These are phyloP conservation scores for Sinopyrophorus schimmeli DNA, from an alignment of 2,888 invertebrate genomes.

Conservation along the genomic window DNA sequence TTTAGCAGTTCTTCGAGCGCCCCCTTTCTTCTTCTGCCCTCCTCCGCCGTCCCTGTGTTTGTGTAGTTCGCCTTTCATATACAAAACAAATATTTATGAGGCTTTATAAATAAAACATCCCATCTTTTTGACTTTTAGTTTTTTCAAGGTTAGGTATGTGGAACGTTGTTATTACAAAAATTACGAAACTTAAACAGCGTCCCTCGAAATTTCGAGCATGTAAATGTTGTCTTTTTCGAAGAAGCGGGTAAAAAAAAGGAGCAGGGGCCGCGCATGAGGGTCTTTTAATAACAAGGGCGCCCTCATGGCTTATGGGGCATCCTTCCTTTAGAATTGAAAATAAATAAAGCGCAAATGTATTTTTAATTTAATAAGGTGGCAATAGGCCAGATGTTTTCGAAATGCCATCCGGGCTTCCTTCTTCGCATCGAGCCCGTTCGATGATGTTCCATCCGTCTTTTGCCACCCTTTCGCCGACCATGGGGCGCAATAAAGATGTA, in stretches of 20 bases:
- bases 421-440: conserved; percentile 24
- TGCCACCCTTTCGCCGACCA: conserved; percentile 16
- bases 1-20: conserved; percentile 28
- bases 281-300: conserved; percentile 13
- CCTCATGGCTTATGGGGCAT: conserved; percentile 1
- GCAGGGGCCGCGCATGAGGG: not conserved
- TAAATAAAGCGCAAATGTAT: conserved; percentile 29
- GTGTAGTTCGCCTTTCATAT: conserved; percentile 29
- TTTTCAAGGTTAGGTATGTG: too few species aligned
- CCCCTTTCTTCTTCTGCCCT: conserved; percentile 25
- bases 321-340: conserved; percentile 20
- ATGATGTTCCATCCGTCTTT: conserved; percentile 9
- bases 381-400: conserved; percentile 33
- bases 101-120: conserved; percentile 27
- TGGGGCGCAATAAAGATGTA: too few species aligned
- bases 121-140: too few species aligned
- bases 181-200: not conserved
- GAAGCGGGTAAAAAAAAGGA: not conserved
- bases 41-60: conserved; percentile 18
- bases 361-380: conserved; percentile 36
- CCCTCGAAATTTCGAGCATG: not conserved
- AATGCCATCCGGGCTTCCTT: conserved; percentile 20
- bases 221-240: not conserved
- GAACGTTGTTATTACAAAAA: not conserved
- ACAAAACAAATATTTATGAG: conserved; percentile 31